Evolutionary conservation across 2,797 vertebrate genomes (phyloP), one percentile per base, ranked within the genome.

Genomic region (Chromobotia macracanthus): DNA sequence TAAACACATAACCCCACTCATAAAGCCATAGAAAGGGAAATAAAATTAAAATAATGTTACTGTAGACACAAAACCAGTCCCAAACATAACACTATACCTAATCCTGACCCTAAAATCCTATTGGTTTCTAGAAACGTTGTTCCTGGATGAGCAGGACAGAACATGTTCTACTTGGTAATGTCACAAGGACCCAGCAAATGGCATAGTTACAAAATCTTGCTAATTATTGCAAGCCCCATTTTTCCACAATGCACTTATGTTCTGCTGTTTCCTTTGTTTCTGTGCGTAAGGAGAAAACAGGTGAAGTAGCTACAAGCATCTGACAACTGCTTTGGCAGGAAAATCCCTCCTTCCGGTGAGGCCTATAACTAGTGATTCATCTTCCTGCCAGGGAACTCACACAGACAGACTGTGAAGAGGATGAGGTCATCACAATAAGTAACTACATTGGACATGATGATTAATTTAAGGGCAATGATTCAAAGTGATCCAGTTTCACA

Each of bases 401-500:
- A 8, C 61, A 38, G 61, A 21, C 19, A 9, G 53, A 38, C 31
- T 11, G 71, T 9, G 41, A 61, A 31, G 23, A 61, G 18, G 53
- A 88, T 91, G 88, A 87, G 91, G 92, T 88, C 87, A 89, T 83
- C 88, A 80, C 80, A 86, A 86, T 87, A 83, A 81, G 78, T 86
- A 84, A 83, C 72, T 77, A 87, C 84, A 84, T 88, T 89, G 92
- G 88, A 91, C 91, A 87, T 84, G 83, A 76, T 87, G 89, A 90
- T 92, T 92, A 93, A 93, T 94, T 93, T 94, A 93, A 91, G 90
- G 86, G 87, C 69, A 84, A 85, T 85, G 51, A 84, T 75, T 83
- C 88, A 72, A 77, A 83, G 77, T 81, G 89, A 90, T 94, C 89
- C 86, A 68, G 81, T 93, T 92, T 90, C 91, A 89, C 68, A 19